These are phyloP conservation scores for Thelaira solivaga DNA, from an alignment of 2,888 invertebrate species.

Conservation along the genomic window DNA sequence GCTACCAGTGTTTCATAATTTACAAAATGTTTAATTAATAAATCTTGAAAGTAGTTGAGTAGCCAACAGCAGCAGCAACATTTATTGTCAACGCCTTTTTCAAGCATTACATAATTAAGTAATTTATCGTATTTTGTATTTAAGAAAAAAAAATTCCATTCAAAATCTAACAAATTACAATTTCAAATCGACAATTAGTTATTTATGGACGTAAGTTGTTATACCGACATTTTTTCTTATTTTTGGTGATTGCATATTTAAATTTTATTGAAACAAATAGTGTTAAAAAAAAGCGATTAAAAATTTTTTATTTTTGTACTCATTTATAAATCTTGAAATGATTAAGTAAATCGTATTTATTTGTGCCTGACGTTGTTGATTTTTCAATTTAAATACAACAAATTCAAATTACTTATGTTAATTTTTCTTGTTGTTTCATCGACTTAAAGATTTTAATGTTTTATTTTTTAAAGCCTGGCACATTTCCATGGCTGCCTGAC, in stretches of 20 bases:
- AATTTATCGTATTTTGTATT: constrained; percentile 39
- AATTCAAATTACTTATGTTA: constrained; percentile 36
- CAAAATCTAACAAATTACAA: not conserved
- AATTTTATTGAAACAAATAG: constrained; percentile 1
- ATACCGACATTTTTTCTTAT: too few relatives aligned
- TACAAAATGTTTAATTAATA: not conserved
- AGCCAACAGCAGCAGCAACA: not conserved
- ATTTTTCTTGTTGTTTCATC: not conserved
- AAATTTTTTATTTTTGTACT: not conserved
- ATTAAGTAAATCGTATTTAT: not conserved
- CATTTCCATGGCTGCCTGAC: too few relatives aligned
- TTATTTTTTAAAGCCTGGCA: too few relatives aligned
- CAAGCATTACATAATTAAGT: constrained; percentile 36
- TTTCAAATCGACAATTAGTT: not conserved
- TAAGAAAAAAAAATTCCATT: not conserved
- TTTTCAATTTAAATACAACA: constrained; percentile 1
- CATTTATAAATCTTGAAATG: not conserved
- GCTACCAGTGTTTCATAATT: not conserved
- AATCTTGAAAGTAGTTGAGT: not conserved
- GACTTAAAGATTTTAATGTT: not conserved
- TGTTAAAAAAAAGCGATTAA: too few relatives aligned
- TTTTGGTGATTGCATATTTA: not conserved
- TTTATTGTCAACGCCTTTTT: constrained; percentile 34
- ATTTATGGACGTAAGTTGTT: not conserved
- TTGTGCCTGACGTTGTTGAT: not conserved